Percentiles rank a stretch among this genome's conserved stretches.
phyloP scores from a whole-genome alignment of 30 jellyfish, hydroid and myxozoan species.

The Cassiopea xamachana region DNA sequence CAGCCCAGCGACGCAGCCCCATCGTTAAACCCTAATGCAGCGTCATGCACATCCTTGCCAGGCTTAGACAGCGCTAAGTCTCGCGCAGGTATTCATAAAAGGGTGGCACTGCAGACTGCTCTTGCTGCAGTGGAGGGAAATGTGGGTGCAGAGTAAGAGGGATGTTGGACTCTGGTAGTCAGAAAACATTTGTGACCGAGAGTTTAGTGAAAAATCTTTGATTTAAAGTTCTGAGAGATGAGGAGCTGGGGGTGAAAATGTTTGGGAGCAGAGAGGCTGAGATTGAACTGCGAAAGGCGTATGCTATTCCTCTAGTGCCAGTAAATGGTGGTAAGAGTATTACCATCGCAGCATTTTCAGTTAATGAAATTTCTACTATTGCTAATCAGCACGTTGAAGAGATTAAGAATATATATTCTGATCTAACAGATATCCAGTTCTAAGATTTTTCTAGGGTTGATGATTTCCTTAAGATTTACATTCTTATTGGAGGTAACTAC shows the following conservation, averaged over 20 bases:
- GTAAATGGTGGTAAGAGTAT: neutral
- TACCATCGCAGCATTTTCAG: constrained; percentile 29
- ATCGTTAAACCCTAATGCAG: too few relatives aligned
- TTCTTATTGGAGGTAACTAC: constrained; percentile 17
- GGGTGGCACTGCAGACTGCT: constrained; percentile 45
- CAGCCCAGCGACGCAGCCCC: too few relatives aligned
- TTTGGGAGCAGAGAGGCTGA: neutral
- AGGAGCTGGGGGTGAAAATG: neutral
- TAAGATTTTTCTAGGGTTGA: constrained; percentile 35
- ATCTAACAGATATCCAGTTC: neutral
- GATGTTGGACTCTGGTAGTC: constrained; percentile 22
- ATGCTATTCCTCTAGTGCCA: neutral
- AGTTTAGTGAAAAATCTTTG: neutral
- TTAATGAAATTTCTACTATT: constrained; percentile 46
- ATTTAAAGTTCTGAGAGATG: neutral
- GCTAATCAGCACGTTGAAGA: constrained; percentile 38
- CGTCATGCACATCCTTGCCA: too few relatives aligned
- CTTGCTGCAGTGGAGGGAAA: constrained; percentile 9
- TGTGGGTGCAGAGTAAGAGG: constrained; percentile 16
- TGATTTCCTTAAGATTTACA: constrained; percentile 20
- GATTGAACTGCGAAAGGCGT: neutral
- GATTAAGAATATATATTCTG: constrained; percentile 5
- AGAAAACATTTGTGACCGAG: constrained; percentile 15
- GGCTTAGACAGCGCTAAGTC: too few relatives aligned
- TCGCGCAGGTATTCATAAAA: too few relatives aligned